Conservation (phyloP, 2,888 invertebrate genomes). For the Drosophila atripex region DNA sequence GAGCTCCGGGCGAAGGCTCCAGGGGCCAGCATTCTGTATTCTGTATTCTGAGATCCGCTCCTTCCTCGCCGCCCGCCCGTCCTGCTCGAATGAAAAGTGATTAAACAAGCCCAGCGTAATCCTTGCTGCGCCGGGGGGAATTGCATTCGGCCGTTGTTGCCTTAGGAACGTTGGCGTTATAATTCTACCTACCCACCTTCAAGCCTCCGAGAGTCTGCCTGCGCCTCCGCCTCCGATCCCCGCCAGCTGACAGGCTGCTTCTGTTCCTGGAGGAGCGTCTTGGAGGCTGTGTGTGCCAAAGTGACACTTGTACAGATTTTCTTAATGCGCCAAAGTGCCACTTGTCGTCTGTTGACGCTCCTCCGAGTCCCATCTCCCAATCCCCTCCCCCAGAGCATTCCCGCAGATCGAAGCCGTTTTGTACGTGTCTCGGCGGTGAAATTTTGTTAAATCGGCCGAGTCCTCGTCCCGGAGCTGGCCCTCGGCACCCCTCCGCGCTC, state of each 20-base stretch:
- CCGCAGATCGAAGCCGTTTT: slow-evolving; percentile 67
- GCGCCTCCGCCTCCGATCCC: slow-evolving; percentile 13
- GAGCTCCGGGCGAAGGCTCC: background rate
- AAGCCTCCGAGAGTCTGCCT: slow-evolving; percentile 8
- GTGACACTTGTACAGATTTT: slow-evolving; percentile 79
- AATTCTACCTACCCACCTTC: slow-evolving; percentile 51
- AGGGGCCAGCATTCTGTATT: background rate
- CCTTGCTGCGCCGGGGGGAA: slow-evolving; percentile 67
- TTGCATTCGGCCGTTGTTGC: slow-evolving; percentile 54
- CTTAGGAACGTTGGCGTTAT: slow-evolving; percentile 70
- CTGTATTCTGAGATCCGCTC: slow-evolving; percentile 17
- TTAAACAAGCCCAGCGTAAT: slow-evolving; percentile 72
- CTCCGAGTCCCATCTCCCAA: background rate
- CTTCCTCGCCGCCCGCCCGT: slow-evolving; percentile 3
- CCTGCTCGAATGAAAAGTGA: slow-evolving; percentile 70
- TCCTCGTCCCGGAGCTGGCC: slow-evolving; percentile 41
- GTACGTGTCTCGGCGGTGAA: slow-evolving; percentile 63
- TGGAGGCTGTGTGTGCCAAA: slow-evolving; percentile 63
- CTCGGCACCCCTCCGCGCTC: slow-evolving; percentile 41
- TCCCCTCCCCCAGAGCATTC: background rate
- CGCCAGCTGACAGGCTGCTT: slow-evolving; percentile 7
- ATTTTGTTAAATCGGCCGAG: slow-evolving; percentile 70
- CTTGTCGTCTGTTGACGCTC: slow-evolving; percentile 78
- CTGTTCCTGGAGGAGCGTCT: slow-evolving; percentile 3
- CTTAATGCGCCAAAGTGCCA: slow-evolving; percentile 80